Evolutionary conservation across 2,888 invertebrate genomes (phyloP), one percentile per base, ranked within the genome.

Genomic region (Orthosia cruda): DNA sequence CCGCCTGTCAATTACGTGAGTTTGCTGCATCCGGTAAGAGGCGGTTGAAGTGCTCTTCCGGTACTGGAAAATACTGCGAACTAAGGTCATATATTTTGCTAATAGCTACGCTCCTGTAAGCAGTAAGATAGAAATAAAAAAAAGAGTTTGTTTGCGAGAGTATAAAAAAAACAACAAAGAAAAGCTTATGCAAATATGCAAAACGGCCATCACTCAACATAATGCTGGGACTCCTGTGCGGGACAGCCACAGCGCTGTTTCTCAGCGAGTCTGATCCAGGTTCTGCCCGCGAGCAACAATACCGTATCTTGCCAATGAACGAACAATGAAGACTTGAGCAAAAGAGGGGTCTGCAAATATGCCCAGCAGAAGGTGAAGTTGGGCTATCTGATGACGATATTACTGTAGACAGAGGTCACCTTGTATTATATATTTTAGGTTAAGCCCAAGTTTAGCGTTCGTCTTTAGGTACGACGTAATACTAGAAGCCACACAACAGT

Each of bases 1-100:
- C 49, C 54, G 12, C 79, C 62, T 78, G 71, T 65, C 84, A 83
- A 80, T 84, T 68, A 83, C 12, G 40, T 72, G 64, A 47, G 55
- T 57, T 67, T 45, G 59, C 49, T 80, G 59, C 84, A 57, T 84
- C 64, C 84, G 84, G 80, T 61, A 54, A 47, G 45, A 63, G 55
- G 67, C 15, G 18, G 20, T 83, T 55, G 80, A 79, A 72, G 74
- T 59, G 54, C 18, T 23, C 47, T 82, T 82, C 68, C 49, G 40
- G 45, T 1, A 18, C 13, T 58, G 47, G 45, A 18, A 15, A 57
- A 57, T n/a, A 55, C 13, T 20, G 47, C 16, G 18, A 57, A 9
- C 55, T 3, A 40, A 7, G 55, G 61, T 57, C 23, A 13, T 13
- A 15, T 26, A 18, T 40, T 54, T 45, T 32, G 12, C 12, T 20